Evolutionary conservation across 2,888 invertebrate genomes (phyloP), one percentile per base, ranked within the genome.

Genomic region (Acholoe squamosa): DNA sequence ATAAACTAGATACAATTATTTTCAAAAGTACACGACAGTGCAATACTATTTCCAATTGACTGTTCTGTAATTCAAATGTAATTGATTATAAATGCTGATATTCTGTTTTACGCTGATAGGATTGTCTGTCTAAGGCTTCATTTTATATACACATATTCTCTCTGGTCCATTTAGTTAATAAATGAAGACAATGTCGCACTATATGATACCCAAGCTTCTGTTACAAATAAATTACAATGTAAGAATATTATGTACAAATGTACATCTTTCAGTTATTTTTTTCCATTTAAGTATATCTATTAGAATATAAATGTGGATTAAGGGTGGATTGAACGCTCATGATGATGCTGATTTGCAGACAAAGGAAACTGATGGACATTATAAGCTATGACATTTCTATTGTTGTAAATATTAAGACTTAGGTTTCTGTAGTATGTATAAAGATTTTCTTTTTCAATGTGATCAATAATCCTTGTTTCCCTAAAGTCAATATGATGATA

Each of bases 161-260:
- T 76, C 76, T 76, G 76, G 76, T 76, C 76, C 25, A 5, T 52
- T 43, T 43, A 33, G 16, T 31, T 84, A 1, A 33, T 7, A 84
- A 77, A 77, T n/a, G 19, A 61, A n/a, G 61, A 61, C 76, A 28
- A 28, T 14, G 25, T 76, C 3, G 31, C 16, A 25, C 31, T 31
- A 31, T 14, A 25, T 16, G 10, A 43, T 43, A 25, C 28, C 76
- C 31, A 31, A 76, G 28, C 76, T 25, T 31, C 16, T 14, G 25
- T 14, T 76, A 76, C 31, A 31, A 76, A 76, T 76, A 76, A 76
- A 76, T 76, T 76, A 76, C 25, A 76, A 19, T 76, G 76, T 25
- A 3, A 76, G 5, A 25, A 76, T 76, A 76, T 12, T 76, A 76
- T 76, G 76, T 76, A 76, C 76, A 76, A 76, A 76, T 76, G 76